Evolutionary conservation across 1,140 invertebrate genomes (phyloP).

Genomic region (Hesperophylax magnus): DNA sequence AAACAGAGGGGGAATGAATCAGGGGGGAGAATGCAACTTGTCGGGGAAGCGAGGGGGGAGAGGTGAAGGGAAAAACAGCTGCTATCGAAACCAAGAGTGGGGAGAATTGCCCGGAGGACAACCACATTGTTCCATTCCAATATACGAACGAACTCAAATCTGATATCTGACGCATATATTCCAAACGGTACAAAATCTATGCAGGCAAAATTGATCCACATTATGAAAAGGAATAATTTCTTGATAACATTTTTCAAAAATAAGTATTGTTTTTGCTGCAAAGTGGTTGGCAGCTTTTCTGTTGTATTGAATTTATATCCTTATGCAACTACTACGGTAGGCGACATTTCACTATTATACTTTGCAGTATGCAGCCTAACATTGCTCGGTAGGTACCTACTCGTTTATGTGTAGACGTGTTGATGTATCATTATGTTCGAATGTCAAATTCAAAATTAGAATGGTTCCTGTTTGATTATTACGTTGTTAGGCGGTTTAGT

Average conservation of each 20-base stretch:
- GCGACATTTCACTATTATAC: slow-evolving; percentile 16
- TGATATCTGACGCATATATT: background rate
- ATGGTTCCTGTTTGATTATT: slow-evolving; percentile 46
- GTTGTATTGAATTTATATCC: background rate
- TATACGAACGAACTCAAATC: no score
- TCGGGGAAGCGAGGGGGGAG: background rate
- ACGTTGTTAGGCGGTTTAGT: background rate
- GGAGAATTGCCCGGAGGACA: slow-evolving; percentile 41
- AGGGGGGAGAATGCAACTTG: background rate
- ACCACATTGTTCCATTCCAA: slow-evolving; percentile 38
- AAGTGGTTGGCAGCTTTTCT: background rate
- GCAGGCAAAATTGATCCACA: background rate
- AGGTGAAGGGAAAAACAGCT: slow-evolving; percentile 36
- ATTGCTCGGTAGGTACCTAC: background rate
- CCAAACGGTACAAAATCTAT: background rate
- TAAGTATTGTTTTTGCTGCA: background rate
- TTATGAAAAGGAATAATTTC: background rate
- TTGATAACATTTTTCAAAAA: background rate
- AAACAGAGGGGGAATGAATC: background rate
- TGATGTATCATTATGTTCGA: background rate
- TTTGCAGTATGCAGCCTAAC: no score
- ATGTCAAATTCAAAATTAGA: slow-evolving; percentile 40
- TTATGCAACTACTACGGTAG: slow-evolving; percentile 10
- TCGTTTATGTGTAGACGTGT: background rate
- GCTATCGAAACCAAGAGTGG: slow-evolving; percentile 25